Conservation (phyloP, 2,113 vertebrate genomes). For the Campylomormyrus numenius region DNA sequence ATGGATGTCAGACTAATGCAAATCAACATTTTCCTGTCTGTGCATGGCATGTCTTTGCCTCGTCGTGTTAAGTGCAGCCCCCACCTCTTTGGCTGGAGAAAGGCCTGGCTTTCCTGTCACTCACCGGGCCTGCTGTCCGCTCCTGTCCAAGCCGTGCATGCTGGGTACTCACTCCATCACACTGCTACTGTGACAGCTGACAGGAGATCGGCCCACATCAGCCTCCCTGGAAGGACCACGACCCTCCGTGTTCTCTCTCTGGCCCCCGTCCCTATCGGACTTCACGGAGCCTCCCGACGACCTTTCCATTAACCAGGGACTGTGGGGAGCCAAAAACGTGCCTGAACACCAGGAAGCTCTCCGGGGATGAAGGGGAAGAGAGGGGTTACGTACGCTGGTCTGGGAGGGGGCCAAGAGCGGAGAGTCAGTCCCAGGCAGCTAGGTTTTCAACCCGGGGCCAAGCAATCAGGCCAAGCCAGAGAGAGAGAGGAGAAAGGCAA, state of each 20-base stretch:
- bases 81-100: neutral
- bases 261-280: neutral
- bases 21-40: neutral
- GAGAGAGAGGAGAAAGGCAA: neutral
- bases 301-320: slow-evolving; percentile 9
- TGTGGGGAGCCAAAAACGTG: neutral
- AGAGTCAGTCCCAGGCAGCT: slow-evolving; percentile 14
- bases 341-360: neutral
- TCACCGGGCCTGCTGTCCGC: neutral
- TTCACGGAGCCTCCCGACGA: neutral
- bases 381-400: neutral
- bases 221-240: neutral
- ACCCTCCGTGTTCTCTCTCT: neutral
- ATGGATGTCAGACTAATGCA: slow-evolving; percentile 13
- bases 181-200: neutral
- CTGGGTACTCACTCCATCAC: neutral
- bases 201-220: neutral
- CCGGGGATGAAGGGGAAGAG: neutral
- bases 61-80: neutral
- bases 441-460: slow-evolving; percentile 14
- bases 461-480: slow-evolving; percentile 12
- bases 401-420: slow-evolving; percentile 12
- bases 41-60: neutral
- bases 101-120: neutral
- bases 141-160: neutral